Base-by-base conservation (phyloP, 2,113 vertebrate species). In the Hyla sarda region DNA sequence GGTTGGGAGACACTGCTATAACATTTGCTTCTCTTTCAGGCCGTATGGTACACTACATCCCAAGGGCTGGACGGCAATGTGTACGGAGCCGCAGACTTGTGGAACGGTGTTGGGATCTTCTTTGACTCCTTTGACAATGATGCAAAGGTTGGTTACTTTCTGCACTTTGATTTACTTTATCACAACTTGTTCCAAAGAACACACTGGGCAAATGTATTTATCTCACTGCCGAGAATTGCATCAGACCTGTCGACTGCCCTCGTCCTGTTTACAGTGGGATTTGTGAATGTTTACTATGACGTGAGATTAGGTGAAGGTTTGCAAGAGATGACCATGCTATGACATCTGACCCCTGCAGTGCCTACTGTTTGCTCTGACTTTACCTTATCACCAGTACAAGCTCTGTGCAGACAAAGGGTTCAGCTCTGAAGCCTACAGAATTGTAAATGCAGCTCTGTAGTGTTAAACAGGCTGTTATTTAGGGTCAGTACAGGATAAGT, bases 91-190 rank as follows among this genome's bases (percentile, higher is more conserved):
- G 93, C 96, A 11, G 98, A 99, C 90, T 88, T 90, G 62, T 99
- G 98, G 98, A 97, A 97, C 0, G 98, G 98, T 19, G 88, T 99
- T 65, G 98, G 98, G 48, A 89, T 99, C 89, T 99, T 99, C 94
- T 99, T 99, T 87, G 98, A 99, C 91, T 99, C 98, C 2, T 99
- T 99, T 91, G 98, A 99, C 94, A 99, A 99, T 11, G 98, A 99
- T 87, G 98, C 96, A 85, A 99, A 99, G 97, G 98, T 99, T 87
- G 85, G 87, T 90, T 23, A 14, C 23, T 73, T 62, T 62, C 2
- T 81, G 84, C 25, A 81, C 84, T 60, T 81, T 86, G 65, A 6
- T 50, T 54, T 32, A 17, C 25, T 80, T 80, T 41, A 80, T 80
- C 54, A 17, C 1, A 10, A 8, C 11, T n/a, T n/a, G n/a, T 37